Evolutionary conservation across 2,113 vertebrate genomes (phyloP), one percentile per base, ranked within the genome.

Genomic region (Megalops atlanticus): DNA sequence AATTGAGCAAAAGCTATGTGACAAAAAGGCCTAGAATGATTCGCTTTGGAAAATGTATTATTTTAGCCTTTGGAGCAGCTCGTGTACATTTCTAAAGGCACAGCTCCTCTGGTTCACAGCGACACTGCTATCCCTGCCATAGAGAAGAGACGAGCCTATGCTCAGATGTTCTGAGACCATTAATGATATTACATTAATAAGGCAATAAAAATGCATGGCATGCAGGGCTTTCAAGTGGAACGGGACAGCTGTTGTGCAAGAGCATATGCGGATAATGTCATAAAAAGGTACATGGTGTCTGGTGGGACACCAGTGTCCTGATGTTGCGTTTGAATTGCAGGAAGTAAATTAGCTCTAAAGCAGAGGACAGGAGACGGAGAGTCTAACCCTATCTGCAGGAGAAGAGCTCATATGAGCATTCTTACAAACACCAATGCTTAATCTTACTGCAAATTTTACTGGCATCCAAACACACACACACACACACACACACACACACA

Each of bases 101-200:
- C 35, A 31, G 35, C 36, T 27, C 31, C 16, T 35, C 70, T 74
- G 6, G 38, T 31, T 73, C 79, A 18, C 27, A 15, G 7, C 18
- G 24, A 54, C 40, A 68, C 79, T 54, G 39, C 69, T 84, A 27
- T 84, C 77, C 86, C 83, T 81, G 87, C 84, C 85, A 87, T 85
- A 81, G 81, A 78, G 71, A 79, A 85, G 15, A 79, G 71, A 80
- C 83, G 84, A 68, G 70, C 86, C 82, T 68, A 77, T 75, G 10
- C 80, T 87, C 84, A 81, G 79, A 89, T 88, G 85, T 91, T 90
- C 79, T 33, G 79, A 81, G 83, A 84, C 81, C 74, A 84, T 91
- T 88, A 90, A 89, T 88, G 86, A 84, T 87, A 88, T 88, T 89
- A 84, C 85, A 89, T 88, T 92, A 90, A 89, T 87, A 90, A 86